These are phyloP conservation scores for Dicyrtomina minuta DNA, from an alignment of 2,888 invertebrate species.

Conservation along the genomic window DNA sequence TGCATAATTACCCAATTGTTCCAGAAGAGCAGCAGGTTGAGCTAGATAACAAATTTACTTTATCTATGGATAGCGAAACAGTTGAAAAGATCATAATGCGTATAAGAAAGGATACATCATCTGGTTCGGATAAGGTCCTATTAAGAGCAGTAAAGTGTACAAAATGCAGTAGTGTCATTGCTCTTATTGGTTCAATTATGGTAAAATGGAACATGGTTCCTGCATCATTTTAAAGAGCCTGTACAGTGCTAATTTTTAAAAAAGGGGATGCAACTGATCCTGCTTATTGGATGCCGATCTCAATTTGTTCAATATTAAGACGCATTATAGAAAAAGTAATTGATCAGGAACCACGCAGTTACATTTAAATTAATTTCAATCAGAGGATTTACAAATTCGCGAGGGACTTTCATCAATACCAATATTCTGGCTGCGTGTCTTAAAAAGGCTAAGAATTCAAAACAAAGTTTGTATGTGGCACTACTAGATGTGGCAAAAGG, in stretches of 20 bases:
- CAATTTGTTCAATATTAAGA: constrained; percentile 6
- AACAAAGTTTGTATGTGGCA: not conserved
- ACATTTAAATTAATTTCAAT: not conserved
- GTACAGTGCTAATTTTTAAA: constrained; percentile 6
- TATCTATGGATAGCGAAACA: not conserved
- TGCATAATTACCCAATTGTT: not conserved
- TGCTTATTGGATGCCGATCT: not conserved
- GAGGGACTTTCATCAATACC: constrained; percentile 14
- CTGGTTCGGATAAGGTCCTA: not conserved
- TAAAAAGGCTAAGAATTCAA: not conserved
- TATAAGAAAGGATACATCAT: not conserved
- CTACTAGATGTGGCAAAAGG: constrained; percentile 2
- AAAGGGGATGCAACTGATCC: constrained; percentile 1
- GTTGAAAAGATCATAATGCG: not conserved
- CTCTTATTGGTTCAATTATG: not conserved
- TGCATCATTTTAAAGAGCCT: not conserved
- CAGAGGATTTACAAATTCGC: constrained; percentile 9
- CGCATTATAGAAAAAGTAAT: not conserved
- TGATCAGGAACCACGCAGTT: not conserved
- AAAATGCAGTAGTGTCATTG: not conserved
- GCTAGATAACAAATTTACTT: not conserved
- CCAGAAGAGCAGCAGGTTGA: not conserved
- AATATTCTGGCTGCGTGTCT: not conserved
- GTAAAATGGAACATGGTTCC: constrained; percentile 2
- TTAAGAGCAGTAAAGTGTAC: not conserved